A percentile compares a stretch with the other conserved stretches of the same genome.
Evolutionary conservation across 2,797 vertebrate species (phyloP).

Genomic region (Ctenopoma kingsleyae): DNA sequence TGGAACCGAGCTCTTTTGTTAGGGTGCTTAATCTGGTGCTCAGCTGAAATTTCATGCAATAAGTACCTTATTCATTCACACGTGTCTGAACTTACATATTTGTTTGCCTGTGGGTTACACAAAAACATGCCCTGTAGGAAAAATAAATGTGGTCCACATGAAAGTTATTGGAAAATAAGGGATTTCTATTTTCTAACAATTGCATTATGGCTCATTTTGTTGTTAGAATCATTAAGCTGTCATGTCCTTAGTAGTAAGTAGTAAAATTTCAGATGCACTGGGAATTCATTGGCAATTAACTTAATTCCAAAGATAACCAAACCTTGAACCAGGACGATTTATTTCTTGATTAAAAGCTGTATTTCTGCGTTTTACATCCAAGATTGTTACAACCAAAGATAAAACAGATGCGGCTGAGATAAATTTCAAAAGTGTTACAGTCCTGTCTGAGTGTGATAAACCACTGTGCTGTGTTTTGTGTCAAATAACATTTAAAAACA

Average conservation of each 20-base stretch:
- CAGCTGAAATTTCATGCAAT: conserved; percentile 29
- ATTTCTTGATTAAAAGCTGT: too few species aligned
- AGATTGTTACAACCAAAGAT: too few species aligned
- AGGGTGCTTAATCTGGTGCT: conserved; percentile 26
- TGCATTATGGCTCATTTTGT: neutral
- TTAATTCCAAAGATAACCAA: neutral
- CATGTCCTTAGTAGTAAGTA: neutral
- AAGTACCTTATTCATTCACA: conserved; percentile 37
- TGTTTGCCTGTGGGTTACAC: conserved; percentile 42
- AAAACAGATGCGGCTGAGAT: too few species aligned
- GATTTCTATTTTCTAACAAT: conserved; percentile 1
- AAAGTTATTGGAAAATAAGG: conserved; percentile 6
- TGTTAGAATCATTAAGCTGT: conserved; percentile 7
- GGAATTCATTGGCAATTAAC: too few species aligned
- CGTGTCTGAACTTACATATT: conserved; percentile 42
- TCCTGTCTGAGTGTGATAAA: too few species aligned
- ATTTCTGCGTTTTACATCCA: too few species aligned
- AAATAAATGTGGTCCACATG: neutral
- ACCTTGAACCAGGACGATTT: neutral
- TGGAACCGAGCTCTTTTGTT: conserved; percentile 52
- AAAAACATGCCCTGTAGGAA: conserved; percentile 32
- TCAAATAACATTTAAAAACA: too few species aligned
- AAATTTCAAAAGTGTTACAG: too few species aligned
- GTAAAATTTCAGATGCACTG: too few species aligned
- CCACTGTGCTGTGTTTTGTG: too few species aligned